phyloP scores from a whole-genome alignment of 2,888 invertebrate species.

The Lysandra coridon region DNA sequence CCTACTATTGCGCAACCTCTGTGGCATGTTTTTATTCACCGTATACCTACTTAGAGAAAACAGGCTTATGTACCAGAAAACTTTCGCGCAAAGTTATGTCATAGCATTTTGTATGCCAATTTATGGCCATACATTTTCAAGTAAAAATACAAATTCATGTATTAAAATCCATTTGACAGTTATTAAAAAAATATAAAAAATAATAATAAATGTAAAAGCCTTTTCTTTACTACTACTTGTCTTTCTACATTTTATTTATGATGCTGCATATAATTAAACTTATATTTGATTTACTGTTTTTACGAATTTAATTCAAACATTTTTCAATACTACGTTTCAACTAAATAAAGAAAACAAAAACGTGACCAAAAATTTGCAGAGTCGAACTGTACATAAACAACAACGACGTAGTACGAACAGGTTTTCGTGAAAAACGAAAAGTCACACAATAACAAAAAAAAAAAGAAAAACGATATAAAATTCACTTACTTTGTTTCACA shows the following conservation, averaged over 20 bases:
- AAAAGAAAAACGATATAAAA: conserved; percentile 24
- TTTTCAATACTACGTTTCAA: neutral
- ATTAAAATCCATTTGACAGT: no score
- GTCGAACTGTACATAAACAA: neutral
- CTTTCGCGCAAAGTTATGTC: neutral
- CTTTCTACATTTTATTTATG: no score
- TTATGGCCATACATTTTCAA: no score
- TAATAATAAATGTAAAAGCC: no score
- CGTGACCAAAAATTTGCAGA: neutral
- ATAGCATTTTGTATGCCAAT: neutral
- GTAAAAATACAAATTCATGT: no score
- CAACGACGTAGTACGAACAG: conserved; percentile 21
- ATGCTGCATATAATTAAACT: no score
- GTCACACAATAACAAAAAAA: neutral
- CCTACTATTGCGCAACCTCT: conserved; percentile 29
- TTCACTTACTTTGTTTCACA: conserved; percentile 63
- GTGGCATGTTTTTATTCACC: conserved; percentile 1
- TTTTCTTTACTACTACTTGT: no score
- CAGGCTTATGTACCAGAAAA: neutral
- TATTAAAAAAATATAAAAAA: no score
- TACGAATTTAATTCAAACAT: no score
- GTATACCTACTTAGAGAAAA: neutral
- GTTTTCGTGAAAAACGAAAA: neutral
- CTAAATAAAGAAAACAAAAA: neutral
- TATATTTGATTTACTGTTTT: no score